Evolutionary conservation across 2,113 vertebrate genomes (phyloP), one percentile per base, ranked within the genome.

Genomic region (Dissostichus mawsoni): DNA sequence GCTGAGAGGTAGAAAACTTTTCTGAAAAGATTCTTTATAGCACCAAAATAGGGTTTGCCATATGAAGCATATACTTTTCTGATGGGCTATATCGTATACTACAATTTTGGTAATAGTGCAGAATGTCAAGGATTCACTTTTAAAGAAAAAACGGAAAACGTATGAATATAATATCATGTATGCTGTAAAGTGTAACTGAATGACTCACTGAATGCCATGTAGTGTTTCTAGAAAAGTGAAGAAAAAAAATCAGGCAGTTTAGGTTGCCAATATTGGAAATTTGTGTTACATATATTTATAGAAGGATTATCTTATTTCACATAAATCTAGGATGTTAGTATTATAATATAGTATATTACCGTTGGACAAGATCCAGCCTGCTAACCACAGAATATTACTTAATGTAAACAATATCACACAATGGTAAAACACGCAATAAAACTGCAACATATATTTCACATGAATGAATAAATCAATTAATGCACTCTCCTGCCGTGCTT

Each of bases 401-500:
- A 5, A 51, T 52, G 55, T 66, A 47, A 75, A 75, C 47, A 74
- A 13, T 41, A 72, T 55, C 44, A 71, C 23, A 44, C 8, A 33
- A 51, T n/a, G 48, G 25, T 25, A 36, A 5, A 53, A 78, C 16
- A 53, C 3, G 44, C 33, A 65, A 48, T 44, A 57, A 44, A 82
- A 25, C 33, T 69, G 33, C 62, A 62, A 33, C 77, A 68, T 41
- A 41, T 41, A 41, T 55, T 70, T 47, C 50, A 47, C 67, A 68
- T 74, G 79, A 78, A 83, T 87, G 85, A 83, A 81, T 83, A 75
- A 74, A 83, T 81, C 57, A 71, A 80, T 72, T 45, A 80, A 53
- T 72, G 74, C 56, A 61, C 47, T 52, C 36, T 64, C 58, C 57
- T 83, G 67, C 47, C 3, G 51, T 36, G 53, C 20, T 56, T 70